Evolutionary conservation across 2,797 vertebrate species (phyloP), one percentile per base, ranked within the genome.

Genomic region (Triplophysa bombifrons): DNA sequence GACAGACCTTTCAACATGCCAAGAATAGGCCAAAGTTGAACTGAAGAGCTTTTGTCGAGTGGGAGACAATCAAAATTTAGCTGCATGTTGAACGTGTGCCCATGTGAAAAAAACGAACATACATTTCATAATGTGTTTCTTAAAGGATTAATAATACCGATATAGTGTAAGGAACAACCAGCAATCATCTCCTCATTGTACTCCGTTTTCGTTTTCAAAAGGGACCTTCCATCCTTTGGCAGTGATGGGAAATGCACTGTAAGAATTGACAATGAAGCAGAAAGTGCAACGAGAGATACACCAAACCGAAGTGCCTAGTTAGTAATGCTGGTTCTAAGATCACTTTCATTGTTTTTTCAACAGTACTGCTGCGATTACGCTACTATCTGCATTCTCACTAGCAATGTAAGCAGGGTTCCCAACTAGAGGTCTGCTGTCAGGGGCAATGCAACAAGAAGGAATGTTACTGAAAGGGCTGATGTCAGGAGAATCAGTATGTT

Each of bases 271-370:
- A 70, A 30, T 70, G 51, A 70, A 30, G 68, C 68, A 4, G 48
- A 30, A 70, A 70, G 48, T 34, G 46, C 48, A 25, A 51, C 8
- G 7, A 70, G 50, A 51, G 67, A 70, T 30, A 70, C 14, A 17
- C 67, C 48, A 53, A 70, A 51, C 10, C 46, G 7, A 70, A 70
- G 44, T 70, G 67, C 38, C 67, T 48, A 70, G 67, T 70, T 46
- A 51, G 67, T 53, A 10, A 70, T 10, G 8, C 48, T 27, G 22
- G 22, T 70, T 70, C 17, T 53, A 7, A 70, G 67, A 50, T 27
- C 44, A 70, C 13, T 27, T 50, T 70, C 44, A 27, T 50, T 7
- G 7, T 70, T 34, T 9, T 22, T 46, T 68, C 38, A 16, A 46
- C 46, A 25, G 12, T 51, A 50, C 20, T 22, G 67, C 67, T 51